A percentile compares a stretch with the other conserved stretches of the same genome.
phyloP scores from a whole-genome alignment of 2,888 invertebrate species.

The Cheiracanthium punctorium region DNA sequence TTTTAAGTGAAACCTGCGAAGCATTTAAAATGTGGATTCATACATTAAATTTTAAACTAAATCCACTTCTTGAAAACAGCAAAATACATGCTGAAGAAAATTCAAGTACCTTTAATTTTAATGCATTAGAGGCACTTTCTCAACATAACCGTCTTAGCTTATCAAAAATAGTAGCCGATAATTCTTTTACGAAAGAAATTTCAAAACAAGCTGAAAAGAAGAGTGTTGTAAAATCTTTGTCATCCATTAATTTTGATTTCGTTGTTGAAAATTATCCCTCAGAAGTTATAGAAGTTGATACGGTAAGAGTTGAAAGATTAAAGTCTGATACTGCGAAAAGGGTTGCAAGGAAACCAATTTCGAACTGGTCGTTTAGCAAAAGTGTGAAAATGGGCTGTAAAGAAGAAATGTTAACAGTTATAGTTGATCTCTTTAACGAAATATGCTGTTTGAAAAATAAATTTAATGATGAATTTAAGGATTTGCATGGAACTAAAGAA shows the following conservation, averaged over 20 bases:
- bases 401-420: neutral
- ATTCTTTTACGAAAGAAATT: neutral
- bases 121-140: neutral
- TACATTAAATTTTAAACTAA: slow-evolving; percentile 5
- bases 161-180: neutral
- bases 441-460: neutral
- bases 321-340: neutral
- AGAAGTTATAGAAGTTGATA: neutral
- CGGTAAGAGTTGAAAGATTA: neutral
- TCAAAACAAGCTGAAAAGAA: neutral
- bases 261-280: neutral
- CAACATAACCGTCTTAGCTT: neutral
- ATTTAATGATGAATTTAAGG: slow-evolving; percentile 20
- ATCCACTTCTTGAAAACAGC: neutral
- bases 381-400: slow-evolving; percentile 1
- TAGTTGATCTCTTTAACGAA: neutral
- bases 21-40: neutral
- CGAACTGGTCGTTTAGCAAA: neutral
- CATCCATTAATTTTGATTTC: neutral
- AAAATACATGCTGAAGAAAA: neutral
- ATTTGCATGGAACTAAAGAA: neutral
- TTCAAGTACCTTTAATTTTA: neutral
- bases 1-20: neutral
- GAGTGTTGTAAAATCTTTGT: neutral
- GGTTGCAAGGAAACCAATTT: too few species aligned